phyloP scores from a whole-genome alignment of 2,888 invertebrate genomes.

The Dermolepida albohirtum region DNA sequence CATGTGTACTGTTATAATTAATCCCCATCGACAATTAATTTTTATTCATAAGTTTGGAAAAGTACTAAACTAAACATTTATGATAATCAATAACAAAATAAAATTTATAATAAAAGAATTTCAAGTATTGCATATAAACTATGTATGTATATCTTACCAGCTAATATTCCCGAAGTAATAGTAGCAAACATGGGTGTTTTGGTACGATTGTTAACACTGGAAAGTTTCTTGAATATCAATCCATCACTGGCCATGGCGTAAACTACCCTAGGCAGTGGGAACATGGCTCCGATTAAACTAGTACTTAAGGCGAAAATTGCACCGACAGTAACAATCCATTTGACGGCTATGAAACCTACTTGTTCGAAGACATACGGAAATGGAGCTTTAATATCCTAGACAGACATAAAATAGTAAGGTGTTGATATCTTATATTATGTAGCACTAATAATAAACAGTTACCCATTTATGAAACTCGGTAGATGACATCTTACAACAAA shows the following conservation, averaged over 20 bases:
- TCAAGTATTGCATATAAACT: no score
- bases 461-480: no score
- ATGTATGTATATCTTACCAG: slow-evolving; percentile 67
- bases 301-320: slow-evolving; percentile 93
- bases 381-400: slow-evolving; percentile 83
- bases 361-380: slow-evolving; percentile 87
- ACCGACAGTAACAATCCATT: slow-evolving; percentile 91
- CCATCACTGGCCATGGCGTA: slow-evolving; percentile 94
- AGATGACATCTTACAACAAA: no score
- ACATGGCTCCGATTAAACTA: slow-evolving; percentile 87
- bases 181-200: slow-evolving; percentile 86
- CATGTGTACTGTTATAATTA: background rate
- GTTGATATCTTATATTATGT: no score
- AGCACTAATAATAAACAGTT: no score
- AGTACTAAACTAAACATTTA: no score
- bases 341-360: slow-evolving; percentile 81
- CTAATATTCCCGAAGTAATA: slow-evolving; percentile 78
- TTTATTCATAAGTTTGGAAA: no score
- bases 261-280: slow-evolving; percentile 86
- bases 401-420: slow-evolving; percentile 43
- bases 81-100: no score
- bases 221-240: slow-evolving; percentile 79
- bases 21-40: no score
- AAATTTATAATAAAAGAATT: no score
- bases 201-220: slow-evolving; percentile 77